Conservation (phyloP, 2,888 invertebrate genomes). For the Andricus quercusramuli region DNA sequence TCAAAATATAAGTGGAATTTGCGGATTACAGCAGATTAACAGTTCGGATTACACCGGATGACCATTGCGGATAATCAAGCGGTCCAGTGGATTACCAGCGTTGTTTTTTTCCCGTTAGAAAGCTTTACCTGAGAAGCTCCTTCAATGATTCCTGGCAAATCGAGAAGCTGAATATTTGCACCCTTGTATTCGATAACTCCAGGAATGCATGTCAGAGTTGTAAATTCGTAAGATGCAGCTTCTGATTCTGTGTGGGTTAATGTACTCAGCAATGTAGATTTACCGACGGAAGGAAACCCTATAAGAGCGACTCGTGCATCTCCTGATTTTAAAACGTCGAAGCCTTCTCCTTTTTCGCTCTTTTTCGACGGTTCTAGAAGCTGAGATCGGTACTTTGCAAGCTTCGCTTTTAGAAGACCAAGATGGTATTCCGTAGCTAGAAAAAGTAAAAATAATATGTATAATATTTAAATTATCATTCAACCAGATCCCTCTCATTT, state of each 20-base stretch:
- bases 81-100: too few species aligned
- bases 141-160: constrained; percentile 99
- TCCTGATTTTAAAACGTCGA: constrained; percentile 99
- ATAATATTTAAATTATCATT: too few species aligned
- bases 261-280: constrained; percentile 97
- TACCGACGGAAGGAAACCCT: constrained; percentile 99
- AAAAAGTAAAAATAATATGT: constrained; percentile 62
- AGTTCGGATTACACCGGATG: too few species aligned
- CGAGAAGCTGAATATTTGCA: constrained; percentile 98
- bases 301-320: constrained; percentile 99
- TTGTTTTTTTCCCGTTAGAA: too few species aligned
- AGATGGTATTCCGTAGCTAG: constrained; percentile 99
- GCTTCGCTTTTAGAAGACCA: constrained; percentile 97
- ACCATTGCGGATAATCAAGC: too few species aligned
- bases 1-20: too few species aligned
- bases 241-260: constrained; percentile 98
- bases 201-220: constrained; percentile 98
- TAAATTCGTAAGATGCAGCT: constrained; percentile 98
- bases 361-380: constrained; percentile 96
- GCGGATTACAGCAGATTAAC: too few species aligned
- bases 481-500: too few species aligned
- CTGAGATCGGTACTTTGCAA: constrained; percentile 97
- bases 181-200: constrained; percentile 99
- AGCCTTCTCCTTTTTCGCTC: constrained; percentile 96
- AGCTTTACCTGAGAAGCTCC: constrained; percentile 92